Conservation (phyloP, 1,140 invertebrate genomes). For the Parapsyche elsis region DNA sequence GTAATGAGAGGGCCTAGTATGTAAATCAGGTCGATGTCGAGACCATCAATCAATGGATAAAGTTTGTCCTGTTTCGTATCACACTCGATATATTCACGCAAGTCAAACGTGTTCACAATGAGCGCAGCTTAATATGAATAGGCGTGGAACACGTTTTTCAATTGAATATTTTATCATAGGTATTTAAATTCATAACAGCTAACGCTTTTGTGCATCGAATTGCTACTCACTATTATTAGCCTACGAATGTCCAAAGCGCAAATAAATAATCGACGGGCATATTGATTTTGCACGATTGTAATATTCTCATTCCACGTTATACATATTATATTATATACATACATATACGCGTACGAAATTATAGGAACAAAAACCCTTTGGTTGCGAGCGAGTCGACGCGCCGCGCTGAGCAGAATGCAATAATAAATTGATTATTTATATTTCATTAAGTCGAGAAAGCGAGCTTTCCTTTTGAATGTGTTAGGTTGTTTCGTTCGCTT, state of each 20-base stretch:
- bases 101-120: too few relatives aligned
- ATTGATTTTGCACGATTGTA: too few relatives aligned
- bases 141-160: too few relatives aligned
- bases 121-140: too few relatives aligned
- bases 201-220: neutral
- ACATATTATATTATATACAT: too few relatives aligned
- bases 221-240: too few relatives aligned
- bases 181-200: neutral
- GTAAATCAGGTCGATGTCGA: conserved; percentile 17
- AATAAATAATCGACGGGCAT: too few relatives aligned
- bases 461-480: conserved; percentile 4
- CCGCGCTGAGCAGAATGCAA: neutral
- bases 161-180: too few relatives aligned
- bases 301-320: too few relatives aligned
- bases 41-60: conserved; percentile 10
- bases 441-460: conserved; percentile 26
- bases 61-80: conserved; percentile 18
- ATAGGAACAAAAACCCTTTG: neutral
- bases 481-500: neutral
- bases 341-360: neutral
- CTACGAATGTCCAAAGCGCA: too few relatives aligned
- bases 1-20: neutral
- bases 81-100: neutral
- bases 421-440: conserved; percentile 39
- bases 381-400: neutral